Base-by-base conservation (phyloP, 2,113 vertebrate species). In the Triplophysa tibetana region DNA sequence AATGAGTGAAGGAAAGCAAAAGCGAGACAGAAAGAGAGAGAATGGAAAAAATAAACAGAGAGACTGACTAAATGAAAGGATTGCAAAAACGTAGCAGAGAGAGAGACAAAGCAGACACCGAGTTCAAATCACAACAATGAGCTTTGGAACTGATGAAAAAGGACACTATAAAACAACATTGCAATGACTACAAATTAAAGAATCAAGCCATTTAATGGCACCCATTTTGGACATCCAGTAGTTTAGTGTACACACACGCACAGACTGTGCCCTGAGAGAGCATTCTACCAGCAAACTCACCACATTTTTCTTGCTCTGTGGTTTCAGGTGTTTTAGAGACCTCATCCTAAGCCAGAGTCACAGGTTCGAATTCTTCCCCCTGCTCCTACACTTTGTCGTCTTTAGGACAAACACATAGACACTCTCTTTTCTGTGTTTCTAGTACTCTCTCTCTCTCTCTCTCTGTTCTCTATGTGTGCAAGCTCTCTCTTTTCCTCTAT, bases 251-350 rank as follows among this genome's bases (percentile, higher is more conserved):
- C 43, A 66, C 61, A 48, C 8, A 69, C 12, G 26, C 0, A 74
- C 54, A 74, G 41, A 75, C 58, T 9, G 58, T 45, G 70, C 70
- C 17, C 38, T 43, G n/a, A 43, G 26, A 73, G n/a, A n/a, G 61
- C 62, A 63, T 65, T 3, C 50, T 72, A 26, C 21, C 60, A 65
- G 62, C 43, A 19, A 88, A 93, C 92, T 92, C 89, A 93, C 92
- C 92, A 86, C 88, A 67, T 87, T 92, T 86, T 89, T 90, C 89
- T 88, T 91, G 90, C 86, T 89, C 86, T 93, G 91, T 86, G 88
- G 90, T 75, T 92, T 93, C 88, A 93, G 90, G 91, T 93, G 92
- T 90, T 93, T 93, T 82, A 93, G 89, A 86, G 90, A 92, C 78
- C 91, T 91, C 91, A 93, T 92, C 86, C 89, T 91, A 87, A 87